These are phyloP conservation scores for Drosophila bunnanda DNA, from an alignment of 2,888 invertebrate genomes.

Conservation along the genomic window DNA sequence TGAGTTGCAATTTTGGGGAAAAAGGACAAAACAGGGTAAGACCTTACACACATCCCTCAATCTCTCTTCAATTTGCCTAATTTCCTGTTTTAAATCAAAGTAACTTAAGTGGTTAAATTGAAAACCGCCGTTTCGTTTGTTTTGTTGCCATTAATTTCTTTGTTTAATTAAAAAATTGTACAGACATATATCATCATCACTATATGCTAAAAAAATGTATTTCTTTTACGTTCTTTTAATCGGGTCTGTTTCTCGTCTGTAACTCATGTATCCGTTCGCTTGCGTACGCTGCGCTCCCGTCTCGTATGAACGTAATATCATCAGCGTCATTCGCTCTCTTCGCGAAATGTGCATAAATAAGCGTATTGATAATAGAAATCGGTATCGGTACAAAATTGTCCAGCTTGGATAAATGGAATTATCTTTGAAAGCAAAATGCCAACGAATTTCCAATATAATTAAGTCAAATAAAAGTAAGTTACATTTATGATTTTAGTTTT, in stretches of 20 bases:
- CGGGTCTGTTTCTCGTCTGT: constrained; percentile 33
- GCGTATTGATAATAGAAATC: constrained; percentile 57
- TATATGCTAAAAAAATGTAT: constrained; percentile 66
- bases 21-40: background rate
- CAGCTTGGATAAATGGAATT: constrained; percentile 71
- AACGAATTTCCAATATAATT: constrained; percentile 44
- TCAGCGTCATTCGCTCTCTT: constrained; percentile 33
- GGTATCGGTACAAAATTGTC: constrained; percentile 42
- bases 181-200: constrained; percentile 78
- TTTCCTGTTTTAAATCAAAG: constrained; percentile 47
- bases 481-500: constrained; percentile 4
- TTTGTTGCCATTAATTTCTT: constrained; percentile 80
- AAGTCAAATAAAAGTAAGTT: constrained; percentile 32
- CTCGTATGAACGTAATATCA: constrained; percentile 9
- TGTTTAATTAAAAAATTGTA: constrained; percentile 83
- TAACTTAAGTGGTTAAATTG: constrained; percentile 71
- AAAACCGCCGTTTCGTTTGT: constrained; percentile 81
- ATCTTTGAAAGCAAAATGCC: constrained; percentile 63
- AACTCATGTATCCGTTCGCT: constrained; percentile 29
- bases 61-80: constrained; percentile 16
- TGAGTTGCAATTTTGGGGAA: background rate
- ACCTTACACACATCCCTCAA: constrained; percentile 19
- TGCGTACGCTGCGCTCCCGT: constrained; percentile 26
- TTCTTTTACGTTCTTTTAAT: constrained; percentile 48
- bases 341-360: constrained; percentile 74